These are phyloP conservation scores for Tauraco erythrolophus DNA, from an alignment of 2,113 vertebrate genomes.

Conservation along the genomic window DNA sequence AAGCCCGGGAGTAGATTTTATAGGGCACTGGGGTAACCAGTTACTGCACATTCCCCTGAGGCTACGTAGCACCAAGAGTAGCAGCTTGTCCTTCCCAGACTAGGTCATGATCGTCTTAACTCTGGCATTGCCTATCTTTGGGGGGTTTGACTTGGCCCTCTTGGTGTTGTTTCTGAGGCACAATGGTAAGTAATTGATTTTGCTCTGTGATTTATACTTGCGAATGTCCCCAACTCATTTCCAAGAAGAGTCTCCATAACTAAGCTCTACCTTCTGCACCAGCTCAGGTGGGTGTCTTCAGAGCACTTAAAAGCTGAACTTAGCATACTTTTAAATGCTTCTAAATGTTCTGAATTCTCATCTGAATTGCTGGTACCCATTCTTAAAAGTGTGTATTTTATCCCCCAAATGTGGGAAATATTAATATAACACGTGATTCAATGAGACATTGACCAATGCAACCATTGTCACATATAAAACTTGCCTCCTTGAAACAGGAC, in stretches of 20 bases:
- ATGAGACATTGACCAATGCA: neutral
- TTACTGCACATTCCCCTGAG: constrained; percentile 43
- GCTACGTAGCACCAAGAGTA: neutral
- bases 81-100: constrained; percentile 25
- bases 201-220: neutral
- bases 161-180: neutral
- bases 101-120: neutral
- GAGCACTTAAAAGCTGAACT: neutral
- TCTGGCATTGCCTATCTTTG: neutral
- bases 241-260: neutral
- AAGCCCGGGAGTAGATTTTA: constrained; percentile 31
- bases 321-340: neutral
- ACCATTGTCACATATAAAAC: neutral
- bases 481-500: neutral
- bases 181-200: neutral
- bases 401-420: neutral
- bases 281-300: neutral
- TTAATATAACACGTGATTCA: neutral
- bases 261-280: neutral
- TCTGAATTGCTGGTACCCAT: neutral
- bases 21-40: constrained; percentile 50
- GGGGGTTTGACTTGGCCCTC: neutral
- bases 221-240: neutral
- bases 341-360: neutral
- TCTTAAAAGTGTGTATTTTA: neutral